Evolutionary conservation across 2,113 vertebrate genomes (phyloP), one percentile per base, ranked within the genome.

Genomic region (Istiophorus platypterus): DNA sequence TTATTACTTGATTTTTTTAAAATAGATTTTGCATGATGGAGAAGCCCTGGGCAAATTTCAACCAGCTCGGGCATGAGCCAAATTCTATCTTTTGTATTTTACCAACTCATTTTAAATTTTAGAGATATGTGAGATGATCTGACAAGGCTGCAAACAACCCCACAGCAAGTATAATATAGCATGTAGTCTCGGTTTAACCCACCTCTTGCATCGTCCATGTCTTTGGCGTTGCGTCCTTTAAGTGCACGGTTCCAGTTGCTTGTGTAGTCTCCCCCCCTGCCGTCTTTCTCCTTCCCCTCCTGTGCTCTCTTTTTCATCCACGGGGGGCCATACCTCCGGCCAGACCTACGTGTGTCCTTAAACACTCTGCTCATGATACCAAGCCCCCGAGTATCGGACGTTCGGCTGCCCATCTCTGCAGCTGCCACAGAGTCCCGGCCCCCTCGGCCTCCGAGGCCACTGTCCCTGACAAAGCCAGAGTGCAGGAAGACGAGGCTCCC

Each of bases 401-500:
- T 88, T 54, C 90, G 90, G 0, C 89, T 8, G 0, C 91, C 85
- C 24, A 84, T 92, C 0, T 79, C 94, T 0, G 92, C 87, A 0
- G 92, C 91, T 3, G 81, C 88, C 45, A 92, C 87, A 54, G 90
- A 24, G 90, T 94, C 8, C 4, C 91, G 2, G 76, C 88, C 1
- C 67, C 91, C 63, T 4, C 89, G 2, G 72, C 83, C 0, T 57
- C 92, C 51, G 0, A 93, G 45, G 0, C 95, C 68, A 0, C 93
- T 93, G 85, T 97, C 96, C 24, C 97, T 93, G 0, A 93, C 74
- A 0, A 99, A 97, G 20, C 96, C 96, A 0, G 98, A 92, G 59
- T 99, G 97, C 11, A 99, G 95, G 91, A 99, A 97, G 62, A 98
- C 96, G 4, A 99, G 91, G 80, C 97, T 99, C 22, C 98, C 98